Base-by-base conservation (phyloP, 2,888 invertebrate species). In the Tachina grossa region DNA sequence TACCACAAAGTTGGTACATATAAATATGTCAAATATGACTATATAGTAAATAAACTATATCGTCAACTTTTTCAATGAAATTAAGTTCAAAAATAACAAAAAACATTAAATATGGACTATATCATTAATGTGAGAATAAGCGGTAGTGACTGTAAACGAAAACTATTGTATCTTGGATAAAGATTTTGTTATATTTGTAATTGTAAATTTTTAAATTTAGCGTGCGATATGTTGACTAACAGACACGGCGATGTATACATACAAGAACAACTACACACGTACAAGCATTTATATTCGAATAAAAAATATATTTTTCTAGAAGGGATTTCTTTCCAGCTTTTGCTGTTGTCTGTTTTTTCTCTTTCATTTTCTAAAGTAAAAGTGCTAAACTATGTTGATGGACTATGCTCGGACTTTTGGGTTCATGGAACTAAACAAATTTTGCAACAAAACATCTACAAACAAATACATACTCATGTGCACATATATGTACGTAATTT, bases 371-470 rank as follows among this genome's bases (percentile, higher is more conserved):
- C 43, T 49, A 19, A 41, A 55, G 43, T 83, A 87, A 89, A 91
- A 91, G 90, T 91, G 91, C 91, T 90, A 90, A 91, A 90, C 91
- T 91, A 90, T 91, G 90, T 90, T 90, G 90, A 88, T 89, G 89
- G 90, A 82, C 85, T 82, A 66, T 83, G 66, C n/a, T 76, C 31
- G 79, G 79, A 83, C 83, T 72, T 57, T 51, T 65, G 79, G 75
- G 85, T 80, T 85, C 83, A 83, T 79, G 55, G 78, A 71, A 75
- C 78, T 83, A 83, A 85, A 83, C 83, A 83, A 85, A 85, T 78
- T 75, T 78, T 76, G 53, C 10, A 72, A 71, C 63, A 57, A 76
- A 59, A 65, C 66, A 55, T 66, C 59, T 74, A 45, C 79, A 66
- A 53, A 77, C 65, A 77, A 83, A 72, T 31, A 31, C 6, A 6